A percentile compares a stretch with the other conserved stretches of the same genome.
phyloP scores from a whole-genome alignment of 2,113 vertebrate genomes.

The Heptranchias perlo region DNA sequence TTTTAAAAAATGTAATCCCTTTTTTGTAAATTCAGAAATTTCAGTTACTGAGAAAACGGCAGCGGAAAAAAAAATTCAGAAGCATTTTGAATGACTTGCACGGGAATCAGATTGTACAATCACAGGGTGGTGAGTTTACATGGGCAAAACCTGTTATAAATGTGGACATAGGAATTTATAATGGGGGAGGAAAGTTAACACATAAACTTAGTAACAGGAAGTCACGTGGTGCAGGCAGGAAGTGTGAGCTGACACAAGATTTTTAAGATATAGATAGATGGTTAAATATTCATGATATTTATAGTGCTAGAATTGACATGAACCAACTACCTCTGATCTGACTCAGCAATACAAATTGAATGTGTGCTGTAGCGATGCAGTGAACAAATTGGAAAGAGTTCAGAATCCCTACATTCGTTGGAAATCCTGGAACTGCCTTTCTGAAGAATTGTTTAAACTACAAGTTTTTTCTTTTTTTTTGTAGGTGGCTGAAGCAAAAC shows the following conservation, averaged over 20 bases:
- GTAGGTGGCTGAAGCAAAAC: constrained; percentile 49
- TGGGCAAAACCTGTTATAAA: neutral
- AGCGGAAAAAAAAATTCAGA: too few relatives aligned
- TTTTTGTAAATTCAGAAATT: neutral
- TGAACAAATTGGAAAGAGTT: neutral
- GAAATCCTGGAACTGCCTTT: neutral
- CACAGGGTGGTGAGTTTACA: neutral
- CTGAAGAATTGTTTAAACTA: neutral
- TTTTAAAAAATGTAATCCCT: neutral
- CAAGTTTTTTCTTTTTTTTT: constrained; percentile 20
- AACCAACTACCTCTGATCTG: too few relatives aligned
- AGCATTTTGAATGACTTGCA: neutral
- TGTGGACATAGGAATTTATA: neutral
- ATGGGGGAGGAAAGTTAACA: too few relatives aligned
- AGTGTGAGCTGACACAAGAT: neutral
- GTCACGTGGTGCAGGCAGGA: neutral
- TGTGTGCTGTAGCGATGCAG: neutral
- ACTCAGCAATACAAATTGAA: neutral
- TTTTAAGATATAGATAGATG: neutral
- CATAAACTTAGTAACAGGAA: neutral
- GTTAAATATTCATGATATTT: neutral
- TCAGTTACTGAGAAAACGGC: too few relatives aligned
- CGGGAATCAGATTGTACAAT: neutral
- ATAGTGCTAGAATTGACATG: neutral
- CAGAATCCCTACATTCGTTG: neutral